phyloP scores from a whole-genome alignment of 2,797 vertebrate genomes.

The Chromis chromis region DNA sequence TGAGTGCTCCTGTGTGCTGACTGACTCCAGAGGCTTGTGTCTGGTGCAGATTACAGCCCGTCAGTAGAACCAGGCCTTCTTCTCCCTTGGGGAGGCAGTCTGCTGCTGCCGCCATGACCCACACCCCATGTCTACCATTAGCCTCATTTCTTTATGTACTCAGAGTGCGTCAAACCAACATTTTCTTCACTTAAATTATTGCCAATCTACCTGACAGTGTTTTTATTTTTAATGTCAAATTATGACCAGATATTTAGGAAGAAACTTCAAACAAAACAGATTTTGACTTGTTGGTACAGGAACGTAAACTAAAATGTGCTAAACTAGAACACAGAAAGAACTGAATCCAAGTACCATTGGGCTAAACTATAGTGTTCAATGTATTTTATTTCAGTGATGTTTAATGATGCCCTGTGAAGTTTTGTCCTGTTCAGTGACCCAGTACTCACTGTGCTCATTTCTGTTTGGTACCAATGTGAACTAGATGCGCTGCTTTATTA shows the following conservation, averaged over 20 bases:
- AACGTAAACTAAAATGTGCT: constrained; percentile 3
- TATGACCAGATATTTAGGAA: neutral
- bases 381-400: neutral
- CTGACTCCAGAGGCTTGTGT: constrained; percentile 30
- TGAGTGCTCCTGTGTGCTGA: constrained; percentile 9
- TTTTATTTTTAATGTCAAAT: neutral
- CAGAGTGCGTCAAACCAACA: constrained; percentile 31
- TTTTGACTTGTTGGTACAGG: neutral
- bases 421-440: constrained; percentile 31
- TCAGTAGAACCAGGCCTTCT: constrained; percentile 37
- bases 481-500: constrained; percentile 16
- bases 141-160: constrained; percentile 33
- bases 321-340: neutral
- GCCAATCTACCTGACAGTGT: neutral
- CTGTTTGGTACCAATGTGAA: constrained; percentile 5
- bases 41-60: constrained; percentile 31
- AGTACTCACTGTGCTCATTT: constrained; percentile 35
- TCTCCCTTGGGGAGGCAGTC: constrained; percentile 9
- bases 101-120: constrained; percentile 28
- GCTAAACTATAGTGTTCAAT: neutral
- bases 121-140: constrained; percentile 25
- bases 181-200: neutral
- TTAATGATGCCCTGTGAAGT: constrained; percentile 7
- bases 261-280: neutral
- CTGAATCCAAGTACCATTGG: neutral